Conservation (phyloP, 2,888 invertebrate species). For the Pollenia labialis region DNA sequence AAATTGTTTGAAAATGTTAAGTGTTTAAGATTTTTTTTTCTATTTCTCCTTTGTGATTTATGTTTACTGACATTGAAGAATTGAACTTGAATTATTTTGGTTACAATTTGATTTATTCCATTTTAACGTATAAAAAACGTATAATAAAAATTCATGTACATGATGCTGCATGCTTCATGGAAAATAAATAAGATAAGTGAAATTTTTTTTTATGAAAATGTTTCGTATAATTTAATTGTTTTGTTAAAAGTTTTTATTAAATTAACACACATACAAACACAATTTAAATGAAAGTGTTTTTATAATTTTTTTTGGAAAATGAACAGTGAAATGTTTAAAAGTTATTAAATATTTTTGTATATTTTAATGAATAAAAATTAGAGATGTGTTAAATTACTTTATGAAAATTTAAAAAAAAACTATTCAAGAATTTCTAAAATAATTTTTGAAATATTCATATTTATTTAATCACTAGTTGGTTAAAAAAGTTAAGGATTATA, state of each 20-base stretch:
- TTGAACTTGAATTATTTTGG: conserved; percentile 34
- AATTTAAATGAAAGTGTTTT: no score
- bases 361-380: no score
- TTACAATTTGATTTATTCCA: conserved; percentile 23
- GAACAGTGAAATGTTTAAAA: no score
- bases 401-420: no score
- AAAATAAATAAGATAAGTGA: background rate
- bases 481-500: no score
- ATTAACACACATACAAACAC: no score
- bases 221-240: conserved; percentile 3
- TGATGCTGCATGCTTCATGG: background rate
- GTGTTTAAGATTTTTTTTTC: background rate
- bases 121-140: background rate
- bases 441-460: no score
- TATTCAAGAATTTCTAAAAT: no score
- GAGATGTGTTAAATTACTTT: no score
- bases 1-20: background rate
- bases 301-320: no score
- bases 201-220: background rate
- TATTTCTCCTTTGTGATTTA: background rate
- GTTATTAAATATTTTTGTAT: no score
- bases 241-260: background rate
- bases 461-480: no score
- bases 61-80: conserved; percentile 41
- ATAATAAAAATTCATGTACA: background rate